These are phyloP conservation scores for Philhelius pedissequus DNA, from an alignment of 2,888 invertebrate species.

Conservation along the genomic window DNA sequence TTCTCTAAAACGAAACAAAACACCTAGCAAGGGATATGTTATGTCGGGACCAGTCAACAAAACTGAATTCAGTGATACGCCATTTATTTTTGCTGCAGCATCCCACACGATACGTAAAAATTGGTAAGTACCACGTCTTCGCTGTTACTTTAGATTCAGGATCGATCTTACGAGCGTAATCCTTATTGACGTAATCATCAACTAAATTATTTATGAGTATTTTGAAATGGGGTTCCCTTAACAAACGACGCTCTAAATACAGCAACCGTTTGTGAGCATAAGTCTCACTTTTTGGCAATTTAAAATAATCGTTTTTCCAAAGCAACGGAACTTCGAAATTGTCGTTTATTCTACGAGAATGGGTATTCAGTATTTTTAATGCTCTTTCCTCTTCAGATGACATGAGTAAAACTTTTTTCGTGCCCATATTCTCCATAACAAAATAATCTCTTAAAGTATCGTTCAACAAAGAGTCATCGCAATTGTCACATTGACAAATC, in stretches of 20 bases:
- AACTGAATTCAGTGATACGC: no score
- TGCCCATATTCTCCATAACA: no score
- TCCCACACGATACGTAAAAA: slow-evolving; percentile 3
- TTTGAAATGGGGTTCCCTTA: background rate
- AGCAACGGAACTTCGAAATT: no score
- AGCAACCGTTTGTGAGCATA: no score
- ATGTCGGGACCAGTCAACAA: background rate
- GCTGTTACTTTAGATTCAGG: background rate
- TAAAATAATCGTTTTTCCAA: no score
- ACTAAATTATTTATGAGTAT: background rate
- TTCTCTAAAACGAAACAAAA: slow-evolving; percentile 2
- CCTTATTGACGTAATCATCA: no score
- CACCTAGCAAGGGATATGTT: background rate
- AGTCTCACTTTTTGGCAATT: no score
- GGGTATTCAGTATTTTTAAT: background rate
- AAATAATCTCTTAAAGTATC: no score
- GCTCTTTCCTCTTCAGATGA: background rate
- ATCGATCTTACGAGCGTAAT: background rate
- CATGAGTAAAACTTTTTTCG: background rate
- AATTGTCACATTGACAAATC: background rate
- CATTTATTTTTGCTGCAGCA: background rate
- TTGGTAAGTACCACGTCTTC: slow-evolving; percentile 1
- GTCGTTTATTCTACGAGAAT: no score
- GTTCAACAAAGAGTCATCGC: no score
- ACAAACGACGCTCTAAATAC: background rate